Evolutionary conservation across 2,113 vertebrate species (phyloP).

Genomic region (Asarcornis scutulata): DNA sequence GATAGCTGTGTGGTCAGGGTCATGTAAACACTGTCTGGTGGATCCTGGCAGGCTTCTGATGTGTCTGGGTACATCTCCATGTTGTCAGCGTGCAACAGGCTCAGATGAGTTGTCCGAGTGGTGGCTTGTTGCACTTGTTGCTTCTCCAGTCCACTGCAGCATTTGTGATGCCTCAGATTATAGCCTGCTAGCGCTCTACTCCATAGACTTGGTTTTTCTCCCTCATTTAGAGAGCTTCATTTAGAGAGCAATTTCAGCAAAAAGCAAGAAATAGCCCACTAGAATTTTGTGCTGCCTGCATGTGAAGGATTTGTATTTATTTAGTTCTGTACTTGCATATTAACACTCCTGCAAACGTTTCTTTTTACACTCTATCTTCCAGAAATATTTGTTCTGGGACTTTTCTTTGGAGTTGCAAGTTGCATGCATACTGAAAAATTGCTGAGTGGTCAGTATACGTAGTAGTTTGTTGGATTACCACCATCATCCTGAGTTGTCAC

Average conservation of each 20-base stretch:
- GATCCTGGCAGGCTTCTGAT: not conserved
- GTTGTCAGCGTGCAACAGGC: not conserved
- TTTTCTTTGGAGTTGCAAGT: not conserved
- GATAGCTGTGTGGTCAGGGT: not conserved
- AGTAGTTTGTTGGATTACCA: not conserved
- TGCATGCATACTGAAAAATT: not conserved
- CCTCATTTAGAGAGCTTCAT: too few relatives aligned
- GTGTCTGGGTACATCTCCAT: not conserved
- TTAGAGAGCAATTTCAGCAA: not conserved
- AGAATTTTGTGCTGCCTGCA: not conserved
- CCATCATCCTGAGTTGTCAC: not conserved
- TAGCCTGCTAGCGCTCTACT: accelerated
- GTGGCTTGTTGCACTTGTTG: not conserved
- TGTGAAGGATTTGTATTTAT: not conserved
- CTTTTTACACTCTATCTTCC: not conserved
- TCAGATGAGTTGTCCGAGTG: not conserved
- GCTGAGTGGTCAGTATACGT: not conserved
- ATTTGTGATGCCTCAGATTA: not conserved
- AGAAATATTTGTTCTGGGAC: not conserved
- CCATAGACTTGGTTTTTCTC: not conserved
- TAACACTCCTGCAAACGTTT: not conserved
- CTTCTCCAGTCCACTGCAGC: not conserved
- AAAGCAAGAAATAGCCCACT: not conserved
- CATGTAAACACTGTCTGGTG: not conserved
- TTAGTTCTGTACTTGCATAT: accelerated